Conservation (phyloP, 2,113 vertebrate genomes). For the Dipodomys ordii region DNA sequence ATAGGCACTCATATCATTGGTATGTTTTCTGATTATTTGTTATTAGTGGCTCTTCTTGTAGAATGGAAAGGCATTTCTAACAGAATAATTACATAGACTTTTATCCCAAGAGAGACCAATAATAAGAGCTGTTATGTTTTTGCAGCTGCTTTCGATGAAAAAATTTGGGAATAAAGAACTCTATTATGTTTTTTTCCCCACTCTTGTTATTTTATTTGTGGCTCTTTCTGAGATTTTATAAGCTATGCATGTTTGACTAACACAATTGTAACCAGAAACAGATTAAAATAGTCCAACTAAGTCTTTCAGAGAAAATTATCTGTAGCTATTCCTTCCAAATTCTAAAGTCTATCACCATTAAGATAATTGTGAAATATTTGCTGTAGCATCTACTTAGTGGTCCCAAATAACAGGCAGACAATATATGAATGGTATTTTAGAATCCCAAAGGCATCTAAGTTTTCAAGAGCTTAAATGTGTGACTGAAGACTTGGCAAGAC, state of each 20-base stretch:
- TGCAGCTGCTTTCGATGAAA: constrained; percentile 24
- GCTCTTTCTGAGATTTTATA: constrained; percentile 62
- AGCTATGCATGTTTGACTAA: constrained; percentile 55
- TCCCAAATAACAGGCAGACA: constrained; percentile 17
- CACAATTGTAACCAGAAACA: constrained; percentile 73
- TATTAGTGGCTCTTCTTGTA: background rate
- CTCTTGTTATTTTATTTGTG: constrained; percentile 60
- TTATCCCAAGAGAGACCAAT: constrained; percentile 2
- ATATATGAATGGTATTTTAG: background rate
- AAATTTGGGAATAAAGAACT: background rate
- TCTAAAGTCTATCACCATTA: constrained; percentile 40
- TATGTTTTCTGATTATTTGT: constrained; percentile 30
- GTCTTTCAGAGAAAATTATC: constrained; percentile 51
- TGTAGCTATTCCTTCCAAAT: constrained; percentile 23
- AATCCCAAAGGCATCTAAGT: constrained; percentile 24
- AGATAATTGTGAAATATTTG: constrained; percentile 47
- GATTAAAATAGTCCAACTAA: constrained; percentile 34
- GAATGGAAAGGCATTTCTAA: background rate
- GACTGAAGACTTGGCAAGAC: constrained; percentile 1
- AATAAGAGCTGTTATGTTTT: background rate
- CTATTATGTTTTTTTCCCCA: constrained; percentile 13
- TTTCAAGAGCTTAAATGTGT: constrained; percentile 45
- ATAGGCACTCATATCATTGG: background rate
- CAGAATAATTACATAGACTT: constrained; percentile 8
- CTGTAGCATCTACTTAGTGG: background rate